Conservation (phyloP, 2,888 invertebrate genomes). For the Diogma glabrata region DNA sequence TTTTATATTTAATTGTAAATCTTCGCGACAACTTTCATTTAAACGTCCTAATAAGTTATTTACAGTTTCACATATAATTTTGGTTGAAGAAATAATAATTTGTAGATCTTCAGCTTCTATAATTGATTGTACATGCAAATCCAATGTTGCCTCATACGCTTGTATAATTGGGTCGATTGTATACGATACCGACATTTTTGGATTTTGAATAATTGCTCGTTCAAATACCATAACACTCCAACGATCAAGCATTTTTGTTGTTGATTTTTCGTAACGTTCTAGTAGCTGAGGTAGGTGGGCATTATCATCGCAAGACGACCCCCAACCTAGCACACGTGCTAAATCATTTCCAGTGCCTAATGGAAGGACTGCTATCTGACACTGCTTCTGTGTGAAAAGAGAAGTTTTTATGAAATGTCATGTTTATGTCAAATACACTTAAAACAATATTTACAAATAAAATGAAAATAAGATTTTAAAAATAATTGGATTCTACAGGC, state of each 20-base stretch:
- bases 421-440: too few species aligned
- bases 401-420: too few species aligned
- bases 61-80: constrained; percentile 65
- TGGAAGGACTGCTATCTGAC: constrained; percentile 89
- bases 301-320: constrained; percentile 90
- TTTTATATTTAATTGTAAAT: constrained; percentile 50
- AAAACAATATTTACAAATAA: too few species aligned
- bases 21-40: constrained; percentile 46
- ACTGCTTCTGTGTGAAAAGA: constrained; percentile 75
- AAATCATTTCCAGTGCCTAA: constrained; percentile 94
- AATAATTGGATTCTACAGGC: too few species aligned
- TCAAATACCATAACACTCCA: constrained; percentile 96
- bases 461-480: too few species aligned
- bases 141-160: constrained; percentile 65
- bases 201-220: constrained; percentile 49
- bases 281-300: constrained; percentile 83
- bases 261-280: constrained; percentile 91
- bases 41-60: constrained; percentile 59
- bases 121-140: constrained; percentile 73
- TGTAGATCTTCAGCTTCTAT: constrained; percentile 69
- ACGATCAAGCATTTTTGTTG: constrained; percentile 93
- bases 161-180: constrained; percentile 43
- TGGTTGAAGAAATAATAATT: constrained; percentile 58
- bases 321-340: constrained; percentile 93
- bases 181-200: constrained; percentile 39